Evolutionary conservation across 2,888 invertebrate species (phyloP).

Genomic region (Bembecia ichneumoniformis): DNA sequence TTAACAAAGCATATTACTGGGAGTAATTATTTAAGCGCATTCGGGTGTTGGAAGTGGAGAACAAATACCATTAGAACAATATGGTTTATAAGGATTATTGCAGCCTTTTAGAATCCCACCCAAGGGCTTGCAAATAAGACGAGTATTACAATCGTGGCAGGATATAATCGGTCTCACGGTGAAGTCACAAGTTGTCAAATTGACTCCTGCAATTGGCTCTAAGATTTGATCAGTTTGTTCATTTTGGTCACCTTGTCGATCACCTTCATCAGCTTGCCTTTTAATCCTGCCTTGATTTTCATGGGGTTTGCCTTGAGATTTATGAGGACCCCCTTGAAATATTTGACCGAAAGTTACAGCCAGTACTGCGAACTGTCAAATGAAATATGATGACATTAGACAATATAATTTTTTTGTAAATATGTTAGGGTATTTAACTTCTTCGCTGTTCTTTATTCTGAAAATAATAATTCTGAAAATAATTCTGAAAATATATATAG

Average conservation of each 20-base stretch:
- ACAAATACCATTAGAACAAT: conserved; percentile 43
- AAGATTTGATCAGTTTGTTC: conserved; percentile 4
- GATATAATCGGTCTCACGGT: conserved; percentile 20
- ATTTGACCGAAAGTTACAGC: conserved; percentile 13
- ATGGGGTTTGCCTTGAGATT: conserved; percentile 6
- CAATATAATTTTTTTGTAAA: too few species aligned
- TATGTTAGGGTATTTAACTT: too few species aligned
- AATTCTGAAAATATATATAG: too few species aligned
- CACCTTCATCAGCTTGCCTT: conserved; percentile 10
- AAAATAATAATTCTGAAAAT: too few species aligned
- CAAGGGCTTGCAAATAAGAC: conserved; percentile 34
- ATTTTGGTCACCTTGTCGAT: conserved; percentile 8
- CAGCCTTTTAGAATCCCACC: conserved; percentile 36
- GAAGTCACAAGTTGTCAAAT: conserved; percentile 29
- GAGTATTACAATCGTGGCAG: conserved; percentile 37
- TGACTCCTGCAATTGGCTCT: conserved; percentile 6
- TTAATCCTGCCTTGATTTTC: conserved; percentile 17
- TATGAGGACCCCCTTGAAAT: conserved; percentile 14
- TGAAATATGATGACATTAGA: neutral
- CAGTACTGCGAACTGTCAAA: conserved; percentile 15
- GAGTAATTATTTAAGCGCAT: conserved; percentile 16
- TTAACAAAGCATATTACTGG: neutral
- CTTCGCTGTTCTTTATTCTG: too few species aligned
- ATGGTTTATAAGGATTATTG: conserved; percentile 22
- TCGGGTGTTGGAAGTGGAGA: conserved; percentile 27